These are phyloP conservation scores for Petrocephalus sullivani DNA, from an alignment of 2,797 vertebrate genomes.

Conservation along the genomic window DNA sequence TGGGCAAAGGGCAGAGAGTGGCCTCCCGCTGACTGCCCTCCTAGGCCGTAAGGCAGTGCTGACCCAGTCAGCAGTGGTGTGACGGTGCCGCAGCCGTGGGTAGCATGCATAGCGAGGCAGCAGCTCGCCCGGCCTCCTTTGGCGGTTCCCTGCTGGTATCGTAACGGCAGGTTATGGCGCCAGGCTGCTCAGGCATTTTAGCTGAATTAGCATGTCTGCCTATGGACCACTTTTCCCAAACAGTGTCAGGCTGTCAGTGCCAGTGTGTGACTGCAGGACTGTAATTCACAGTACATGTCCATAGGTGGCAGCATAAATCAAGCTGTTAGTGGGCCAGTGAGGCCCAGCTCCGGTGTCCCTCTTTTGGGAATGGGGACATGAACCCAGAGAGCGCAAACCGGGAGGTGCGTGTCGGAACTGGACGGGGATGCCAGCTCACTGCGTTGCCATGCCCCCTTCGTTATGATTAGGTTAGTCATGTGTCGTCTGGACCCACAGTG, in stretches of 20 bases:
- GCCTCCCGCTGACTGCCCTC: background rate
- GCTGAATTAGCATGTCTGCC: background rate
- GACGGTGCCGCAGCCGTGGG: background rate
- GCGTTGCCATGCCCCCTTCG: constrained; percentile 39
- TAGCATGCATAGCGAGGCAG: background rate
- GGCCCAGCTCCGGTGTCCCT: constrained; percentile 2
- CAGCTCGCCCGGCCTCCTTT: background rate
- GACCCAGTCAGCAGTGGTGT: background rate
- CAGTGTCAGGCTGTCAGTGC: background rate
- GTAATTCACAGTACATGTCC: constrained; percentile 56
- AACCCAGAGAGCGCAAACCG: constrained; percentile 24
- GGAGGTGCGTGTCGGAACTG: constrained; percentile 6
- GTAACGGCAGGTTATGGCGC: background rate
- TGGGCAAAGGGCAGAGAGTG: background rate
- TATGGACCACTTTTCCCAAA: background rate
- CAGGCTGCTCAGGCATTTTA: background rate
- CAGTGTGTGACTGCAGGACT: constrained; percentile 18
- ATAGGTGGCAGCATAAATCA: constrained; percentile 71
- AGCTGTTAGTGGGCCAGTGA: constrained; percentile 34
- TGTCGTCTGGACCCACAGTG: constrained; percentile 46
- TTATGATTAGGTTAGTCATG: constrained; percentile 47
- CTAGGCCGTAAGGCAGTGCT: background rate
- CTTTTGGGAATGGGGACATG: constrained; percentile 28
- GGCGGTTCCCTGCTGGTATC: background rate
- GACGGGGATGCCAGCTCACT: constrained; percentile 35